Evolutionary conservation across 2,797 vertebrate genomes (phyloP).

Genomic region (Podargus strigoides): DNA sequence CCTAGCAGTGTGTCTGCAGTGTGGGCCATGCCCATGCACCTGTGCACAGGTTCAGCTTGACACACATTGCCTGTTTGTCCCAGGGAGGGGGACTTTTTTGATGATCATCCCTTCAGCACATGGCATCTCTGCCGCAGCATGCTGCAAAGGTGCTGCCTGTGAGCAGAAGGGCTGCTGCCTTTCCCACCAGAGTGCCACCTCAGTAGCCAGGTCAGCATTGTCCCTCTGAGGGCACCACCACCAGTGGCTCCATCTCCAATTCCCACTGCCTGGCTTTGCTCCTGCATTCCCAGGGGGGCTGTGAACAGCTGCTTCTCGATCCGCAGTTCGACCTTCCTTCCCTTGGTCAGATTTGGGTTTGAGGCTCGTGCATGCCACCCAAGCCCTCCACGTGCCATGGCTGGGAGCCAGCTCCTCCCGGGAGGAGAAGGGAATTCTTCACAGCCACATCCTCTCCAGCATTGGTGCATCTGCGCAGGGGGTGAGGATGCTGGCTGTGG

Average conservation of each 20-base stretch:
- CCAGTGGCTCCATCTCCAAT: not conserved
- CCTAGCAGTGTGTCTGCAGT: not conserved
- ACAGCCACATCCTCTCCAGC: not conserved
- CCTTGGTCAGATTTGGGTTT: not conserved
- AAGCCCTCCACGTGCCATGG: not conserved
- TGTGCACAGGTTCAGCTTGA: not conserved
- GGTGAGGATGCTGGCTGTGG: not conserved
- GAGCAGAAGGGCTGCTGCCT: rapidly evolving
- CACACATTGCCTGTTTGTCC: not conserved
- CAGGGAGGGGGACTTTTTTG: not conserved
- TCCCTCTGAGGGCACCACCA: not conserved
- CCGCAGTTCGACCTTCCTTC: not conserved
- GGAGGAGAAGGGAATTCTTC: not conserved
- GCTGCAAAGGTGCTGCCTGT: not conserved
- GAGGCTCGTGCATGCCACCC: not conserved
- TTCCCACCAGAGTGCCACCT: not conserved
- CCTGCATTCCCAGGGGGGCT: not conserved
- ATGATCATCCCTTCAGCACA: not conserved
- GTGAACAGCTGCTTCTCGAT: not conserved
- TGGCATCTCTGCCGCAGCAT: rapidly evolving
- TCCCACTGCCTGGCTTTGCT: not conserved
- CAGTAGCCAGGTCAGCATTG: not conserved
- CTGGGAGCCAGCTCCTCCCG: not conserved
- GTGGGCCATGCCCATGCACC: rapidly evolving
- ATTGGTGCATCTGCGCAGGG: rapidly evolving